Evolutionary conservation across 2,888 invertebrate species (phyloP), one percentile per base, ranked within the genome.

Genomic region (Ischnura elegans): DNA sequence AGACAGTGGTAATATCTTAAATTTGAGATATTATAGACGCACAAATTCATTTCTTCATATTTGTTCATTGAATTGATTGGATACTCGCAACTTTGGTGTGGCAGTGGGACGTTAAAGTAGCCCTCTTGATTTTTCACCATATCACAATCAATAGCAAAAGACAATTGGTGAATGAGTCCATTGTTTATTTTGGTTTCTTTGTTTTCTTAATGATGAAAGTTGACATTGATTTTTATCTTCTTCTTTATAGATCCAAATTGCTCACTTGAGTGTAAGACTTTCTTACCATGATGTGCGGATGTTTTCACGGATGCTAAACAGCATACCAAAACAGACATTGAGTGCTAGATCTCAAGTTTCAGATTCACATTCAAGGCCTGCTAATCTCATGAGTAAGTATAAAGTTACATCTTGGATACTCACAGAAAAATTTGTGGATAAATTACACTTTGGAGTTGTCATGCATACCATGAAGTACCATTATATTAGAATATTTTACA

Each of bases 251-350:
- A 96, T 98, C 21, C 97, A 97, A 93, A 96, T 97, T 94, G 97
- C 98, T 94, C 97, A 98, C 86, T 96, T 99, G 94, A 98, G 97
- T 95, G 97, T 99, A 43, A 97, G 99, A 2, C 96, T 99, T 42
- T 99, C 99, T 0, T 99, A 99, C 95, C 98, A 98, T 95, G 99
- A 99, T 96, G 98, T 99, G 96, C 97, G 98, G 94, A 98, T 99
- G 97, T 99, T 99, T 95, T 97, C 98, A 46, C 97, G 98, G 95
- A 99, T 99, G 97, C 96, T 99, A 94, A 98, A 98, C 95, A 98
- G 98, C 0, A 96, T 99, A 95, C 98, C 99, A 0, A 97, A 97
- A 95, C 99, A 99, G 95, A 97, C 98, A 42, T 95, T 97, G 61
- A 96, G 97, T 90, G 97, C 97, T 0, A 96, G 96, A 51, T 96